These are phyloP conservation scores for Leptocoma aspasia DNA, from an alignment of 2,113 vertebrate species.

Conservation along the genomic window DNA sequence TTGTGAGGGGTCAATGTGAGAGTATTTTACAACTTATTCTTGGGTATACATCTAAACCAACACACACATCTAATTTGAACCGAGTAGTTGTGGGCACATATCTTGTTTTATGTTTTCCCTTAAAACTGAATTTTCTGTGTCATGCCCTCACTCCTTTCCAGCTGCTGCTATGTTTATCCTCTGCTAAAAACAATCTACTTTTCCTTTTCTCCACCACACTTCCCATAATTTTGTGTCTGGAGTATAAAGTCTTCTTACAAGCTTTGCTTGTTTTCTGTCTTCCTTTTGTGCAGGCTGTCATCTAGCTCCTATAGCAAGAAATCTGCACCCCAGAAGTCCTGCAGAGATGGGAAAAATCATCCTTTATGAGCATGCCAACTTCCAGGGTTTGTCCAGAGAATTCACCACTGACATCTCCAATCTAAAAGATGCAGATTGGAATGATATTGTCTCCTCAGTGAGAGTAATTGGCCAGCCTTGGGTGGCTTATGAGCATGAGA, in stretches of 20 bases:
- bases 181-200: background rate
- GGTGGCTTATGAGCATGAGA: background rate
- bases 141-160: background rate
- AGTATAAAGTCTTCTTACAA: background rate
- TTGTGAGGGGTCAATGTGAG: background rate
- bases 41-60: background rate
- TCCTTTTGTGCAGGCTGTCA: background rate
- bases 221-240: background rate
- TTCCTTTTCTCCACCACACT: rapidly evolving
- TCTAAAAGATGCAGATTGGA: background rate
- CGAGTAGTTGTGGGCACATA: background rate
- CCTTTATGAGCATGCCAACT: background rate
- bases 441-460: background rate
- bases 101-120: background rate
- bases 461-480: background rate
- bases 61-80: background rate
- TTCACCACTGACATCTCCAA: background rate
- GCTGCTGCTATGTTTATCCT: background rate
- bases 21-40: background rate
- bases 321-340: rapidly evolving
- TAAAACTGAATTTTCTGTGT: background rate
- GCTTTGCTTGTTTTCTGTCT: background rate
- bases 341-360: background rate
- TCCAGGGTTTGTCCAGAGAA: background rate
- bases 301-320: background rate